Evolutionary conservation across 1,140 invertebrate genomes (phyloP), one percentile per base, ranked within the genome.

Genomic region (Leptopilina boulardi): DNA sequence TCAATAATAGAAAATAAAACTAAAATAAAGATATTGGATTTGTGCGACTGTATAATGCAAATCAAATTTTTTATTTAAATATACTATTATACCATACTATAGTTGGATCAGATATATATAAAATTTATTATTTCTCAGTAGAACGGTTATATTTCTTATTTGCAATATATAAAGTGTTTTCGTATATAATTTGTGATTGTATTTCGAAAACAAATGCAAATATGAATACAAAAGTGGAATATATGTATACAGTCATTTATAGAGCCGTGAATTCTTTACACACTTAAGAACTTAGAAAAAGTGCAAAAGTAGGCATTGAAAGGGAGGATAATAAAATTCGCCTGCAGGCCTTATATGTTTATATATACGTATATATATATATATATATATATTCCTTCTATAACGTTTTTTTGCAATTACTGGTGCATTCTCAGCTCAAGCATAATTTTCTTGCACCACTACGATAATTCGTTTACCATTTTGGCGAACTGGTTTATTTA

Each of bases 361-460:
- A 6, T 38, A 38, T 38, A 38, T 6, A 9, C 9, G 26, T 30
- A 30, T 30, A 30, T 5, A 38, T 38, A 38, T 6, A 9, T 38
- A 5, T 30, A 30, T 30, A 30, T 5, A 30, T 79, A 78, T 80
- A 79, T 78, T 47, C 44, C 13, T 79, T 83, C 80, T 77, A 76
- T 75, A 75, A 72, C 66, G 78, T 81, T 82, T 76, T 80, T 75
- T 77, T 75, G 76, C 80, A 81, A 81, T 83, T 80, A 81, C 77
- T 73, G 59, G 77, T 77, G 77, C 73, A 80, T 74, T 78, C 76
- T 51, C 76, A 75, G 77, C 73, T 70, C 80, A 38, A n/a, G 75
- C 76, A 80, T 80, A 79, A 79, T 79, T 76, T 76, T 76, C 71
- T 79, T 66, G 59, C 76, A 75, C 72, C 30, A 77, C 76, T 76